Percentiles rank a stretch among this genome's conserved stretches.
These are phyloP conservation scores for Antedon mediterranea DNA, from an alignment of 53 echinoderm and acorn worm genomes.

Conservation along the genomic window DNA sequence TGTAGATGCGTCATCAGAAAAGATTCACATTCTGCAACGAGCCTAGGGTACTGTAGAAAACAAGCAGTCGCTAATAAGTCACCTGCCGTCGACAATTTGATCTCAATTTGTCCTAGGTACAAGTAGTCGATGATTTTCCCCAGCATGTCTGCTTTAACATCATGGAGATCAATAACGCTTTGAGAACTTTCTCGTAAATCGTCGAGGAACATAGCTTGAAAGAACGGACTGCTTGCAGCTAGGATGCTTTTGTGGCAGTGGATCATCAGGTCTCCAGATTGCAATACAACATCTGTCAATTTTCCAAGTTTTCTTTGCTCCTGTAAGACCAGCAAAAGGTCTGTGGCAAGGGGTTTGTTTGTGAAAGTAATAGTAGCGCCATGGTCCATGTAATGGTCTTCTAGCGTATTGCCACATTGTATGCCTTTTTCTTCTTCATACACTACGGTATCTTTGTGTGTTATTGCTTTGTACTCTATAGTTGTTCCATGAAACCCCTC, in stretches of 20 bases:
- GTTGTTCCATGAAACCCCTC: no score
- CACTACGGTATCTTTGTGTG: no score
- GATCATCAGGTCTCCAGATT: constrained; percentile 21
- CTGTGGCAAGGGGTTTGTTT: not conserved
- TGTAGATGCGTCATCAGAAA: constrained; percentile 19
- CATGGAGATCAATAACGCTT: constrained; percentile 17
- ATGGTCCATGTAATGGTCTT: no score
- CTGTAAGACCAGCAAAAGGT: not conserved
- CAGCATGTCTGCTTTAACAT: constrained; percentile 27
- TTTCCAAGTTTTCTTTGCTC: not conserved
- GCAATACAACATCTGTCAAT: not conserved
- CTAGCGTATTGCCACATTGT: not conserved
- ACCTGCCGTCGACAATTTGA: constrained; percentile 12
- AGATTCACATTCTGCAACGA: constrained; percentile 31
- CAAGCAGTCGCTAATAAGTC: constrained; percentile 40
- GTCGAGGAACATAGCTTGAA: constrained; percentile 31
- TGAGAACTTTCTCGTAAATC: constrained; percentile 11
- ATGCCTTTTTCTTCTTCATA: no score
- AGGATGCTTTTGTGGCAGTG: constrained; percentile 55
- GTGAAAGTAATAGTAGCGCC: not conserved
- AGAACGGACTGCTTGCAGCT: constrained; percentile 61
- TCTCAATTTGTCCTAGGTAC: constrained; percentile 28
- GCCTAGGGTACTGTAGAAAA: constrained; percentile 30
- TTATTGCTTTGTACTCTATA: no score
- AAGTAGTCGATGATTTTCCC: constrained; percentile 28